phyloP scores from a whole-genome alignment of 2,888 invertebrate species.

The Heliconius ismenius region DNA sequence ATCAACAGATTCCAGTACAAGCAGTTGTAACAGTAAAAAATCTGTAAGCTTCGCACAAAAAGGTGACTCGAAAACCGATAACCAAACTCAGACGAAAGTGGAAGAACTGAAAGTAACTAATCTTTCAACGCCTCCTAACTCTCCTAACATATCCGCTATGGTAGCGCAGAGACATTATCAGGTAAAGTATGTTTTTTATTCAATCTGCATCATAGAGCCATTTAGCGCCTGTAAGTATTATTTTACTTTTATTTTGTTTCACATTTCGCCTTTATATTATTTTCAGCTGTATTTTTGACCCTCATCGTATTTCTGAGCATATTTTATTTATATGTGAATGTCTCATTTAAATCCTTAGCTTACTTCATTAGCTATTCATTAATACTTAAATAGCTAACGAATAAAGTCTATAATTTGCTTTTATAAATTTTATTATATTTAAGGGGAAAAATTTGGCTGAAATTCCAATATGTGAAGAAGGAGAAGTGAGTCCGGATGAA shows the following conservation, averaged over 20 bases:
- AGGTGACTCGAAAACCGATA: slow-evolving; percentile 63
- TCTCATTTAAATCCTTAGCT: slow-evolving; percentile 35
- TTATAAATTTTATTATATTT: slow-evolving; percentile 47
- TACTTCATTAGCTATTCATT: slow-evolving; percentile 39
- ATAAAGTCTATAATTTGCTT: neutral
- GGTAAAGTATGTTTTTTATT: slow-evolving; percentile 64
- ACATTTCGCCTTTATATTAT: slow-evolving; percentile 33
- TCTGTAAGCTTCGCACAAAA: slow-evolving; percentile 89
- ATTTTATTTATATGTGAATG: slow-evolving; percentile 35
- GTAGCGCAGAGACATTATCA: slow-evolving; percentile 83
- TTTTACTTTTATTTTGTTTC: slow-evolving; percentile 55
- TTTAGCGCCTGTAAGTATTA: slow-evolving; percentile 77
- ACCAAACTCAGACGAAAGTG: slow-evolving; percentile 71
- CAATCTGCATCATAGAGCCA: slow-evolving; percentile 65
- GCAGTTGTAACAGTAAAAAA: slow-evolving; percentile 85
- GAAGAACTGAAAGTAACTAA: slow-evolving; percentile 74
- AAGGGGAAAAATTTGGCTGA: slow-evolving; percentile 83
- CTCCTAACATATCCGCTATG: slow-evolving; percentile 86
- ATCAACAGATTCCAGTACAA: slow-evolving; percentile 82
- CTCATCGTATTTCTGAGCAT: slow-evolving; percentile 41
- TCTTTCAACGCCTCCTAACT: slow-evolving; percentile 86
- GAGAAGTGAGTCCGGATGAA: slow-evolving; percentile 83
- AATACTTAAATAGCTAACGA: slow-evolving; percentile 29
- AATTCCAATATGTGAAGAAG: slow-evolving; percentile 85
- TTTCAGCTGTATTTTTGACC: slow-evolving; percentile 27